Conservation (phyloP, 2,113 vertebrate species). For the Caranx ignobilis region DNA sequence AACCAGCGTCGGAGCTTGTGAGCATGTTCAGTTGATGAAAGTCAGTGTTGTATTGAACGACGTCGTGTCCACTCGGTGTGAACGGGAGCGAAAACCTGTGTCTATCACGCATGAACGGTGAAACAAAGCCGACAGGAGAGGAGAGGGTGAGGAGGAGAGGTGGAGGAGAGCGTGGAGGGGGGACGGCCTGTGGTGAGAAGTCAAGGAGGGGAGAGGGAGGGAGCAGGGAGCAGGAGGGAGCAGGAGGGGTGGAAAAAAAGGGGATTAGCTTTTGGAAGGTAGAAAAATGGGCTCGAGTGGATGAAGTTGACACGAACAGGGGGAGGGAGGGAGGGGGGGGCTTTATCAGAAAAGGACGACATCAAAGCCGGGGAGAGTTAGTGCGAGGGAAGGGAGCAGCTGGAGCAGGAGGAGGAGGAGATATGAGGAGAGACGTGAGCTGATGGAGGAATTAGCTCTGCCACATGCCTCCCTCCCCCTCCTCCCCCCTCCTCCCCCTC, state of each 20-base stretch:
- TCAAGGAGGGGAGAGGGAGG: conserved; percentile 15
- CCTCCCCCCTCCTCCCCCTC: not conserved
- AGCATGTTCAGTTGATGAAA: conserved; percentile 5
- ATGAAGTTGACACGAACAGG: conserved; percentile 44
- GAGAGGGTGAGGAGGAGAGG: conserved; percentile 3
- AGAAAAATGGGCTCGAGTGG: conserved; percentile 22
- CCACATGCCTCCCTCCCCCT: conserved; percentile 11
- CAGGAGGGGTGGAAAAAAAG: conserved; percentile 8
- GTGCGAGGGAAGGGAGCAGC: conserved; percentile 41
- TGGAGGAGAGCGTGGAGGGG: conserved; percentile 7
- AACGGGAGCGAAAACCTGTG: not conserved
- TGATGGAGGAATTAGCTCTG: conserved; percentile 43
- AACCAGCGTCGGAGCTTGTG: not conserved
- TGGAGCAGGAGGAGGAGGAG: conserved; percentile 24
- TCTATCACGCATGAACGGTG: not conserved
- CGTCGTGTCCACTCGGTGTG: conserved; percentile 15
- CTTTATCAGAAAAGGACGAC: conserved; percentile 25
- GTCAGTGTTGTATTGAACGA: not conserved
- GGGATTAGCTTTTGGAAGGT: conserved; percentile 44
- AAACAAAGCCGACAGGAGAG: not conserved
- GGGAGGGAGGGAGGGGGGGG: conserved; percentile 14
- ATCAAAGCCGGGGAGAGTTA: conserved; percentile 39
- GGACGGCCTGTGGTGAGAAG: conserved; percentile 1
- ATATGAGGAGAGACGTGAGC: conserved; percentile 1
- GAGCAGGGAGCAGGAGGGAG: conserved; percentile 12